Evolutionary conservation across 2,797 vertebrate species (phyloP), one percentile per base, ranked within the genome.

Genomic region (Karalla daura): DNA sequence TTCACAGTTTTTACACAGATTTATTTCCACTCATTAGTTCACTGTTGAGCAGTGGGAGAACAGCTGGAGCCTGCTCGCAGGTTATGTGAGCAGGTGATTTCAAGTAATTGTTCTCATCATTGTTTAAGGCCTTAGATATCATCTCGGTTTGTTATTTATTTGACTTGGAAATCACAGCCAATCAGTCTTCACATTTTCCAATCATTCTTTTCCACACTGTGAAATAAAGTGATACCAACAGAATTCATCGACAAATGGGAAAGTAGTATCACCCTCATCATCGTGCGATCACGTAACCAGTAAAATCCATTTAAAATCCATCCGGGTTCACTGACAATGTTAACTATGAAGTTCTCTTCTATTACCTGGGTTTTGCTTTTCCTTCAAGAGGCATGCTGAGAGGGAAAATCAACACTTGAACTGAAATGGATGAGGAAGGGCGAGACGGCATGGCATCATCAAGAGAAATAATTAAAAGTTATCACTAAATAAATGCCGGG

Each of bases 221-320:
- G 27, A 50, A 21, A 7, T n/a, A 13, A n/a, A n/a, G n/a, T n/a
- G n/a, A n/a, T n/a, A n/a, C n/a, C n/a, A n/a, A n/a, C n/a, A n/a
- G n/a, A n/a, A 20, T 33, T 13, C 4, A 2, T 15, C 27, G 2
- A 0, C 35, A n/a, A 3, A 5, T 2, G 5, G 23, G 14, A 36
- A 8, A n/a, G 43, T 13, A 44, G 12, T 25, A 12, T 10, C 28
- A 11, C 39, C 11, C 25, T 18, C 3, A 0, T 51, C n/a, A n/a
- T n/a, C n/a, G n/a, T n/a, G n/a, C n/a, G n/a, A n/a, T n/a, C n/a
- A n/a, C n/a, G n/a, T n/a, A n/a, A n/a, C n/a, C n/a, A n/a, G n/a
- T n/a, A n/a, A n/a, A n/a, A 39, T 20, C 54, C 44, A 58, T 74
- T 66, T 61, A 71, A 66, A 78, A 80, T 70, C 70, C 64, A 54